These are phyloP conservation scores for Akabosia matsudoensis DNA, from an alignment of 1,140 invertebrate species.

Conservation along the genomic window DNA sequence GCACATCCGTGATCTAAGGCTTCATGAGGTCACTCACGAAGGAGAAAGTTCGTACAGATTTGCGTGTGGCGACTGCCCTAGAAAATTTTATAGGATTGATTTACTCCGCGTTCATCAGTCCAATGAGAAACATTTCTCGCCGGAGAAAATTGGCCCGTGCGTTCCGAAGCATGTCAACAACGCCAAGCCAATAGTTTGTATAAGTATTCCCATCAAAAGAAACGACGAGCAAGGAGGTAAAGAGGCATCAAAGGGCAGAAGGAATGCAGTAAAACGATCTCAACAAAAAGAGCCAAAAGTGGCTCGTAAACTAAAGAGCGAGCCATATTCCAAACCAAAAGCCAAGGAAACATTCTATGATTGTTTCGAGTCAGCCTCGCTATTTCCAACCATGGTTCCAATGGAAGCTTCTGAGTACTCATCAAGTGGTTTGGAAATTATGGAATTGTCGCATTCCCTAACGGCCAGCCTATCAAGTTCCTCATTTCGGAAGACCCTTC, in stretches of 20 bases:
- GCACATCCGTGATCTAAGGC: constrained; percentile 28
- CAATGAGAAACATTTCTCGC: constrained; percentile 33
- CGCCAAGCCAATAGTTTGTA: too few relatives aligned
- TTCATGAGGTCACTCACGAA: constrained; percentile 37
- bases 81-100: constrained; percentile 34
- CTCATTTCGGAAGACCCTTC: neutral
- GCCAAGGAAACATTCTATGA: neutral
- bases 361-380: neutral
- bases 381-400: neutral
- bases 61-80: constrained; percentile 30
- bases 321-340: neutral
- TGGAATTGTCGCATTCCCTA: neutral
- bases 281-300: neutral
- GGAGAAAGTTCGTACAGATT: constrained; percentile 32
- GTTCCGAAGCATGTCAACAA: neutral
- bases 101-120: constrained; percentile 29
- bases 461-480: neutral
- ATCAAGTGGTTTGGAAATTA: neutral
- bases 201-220: neutral
- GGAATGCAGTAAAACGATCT: neutral
- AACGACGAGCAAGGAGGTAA: neutral
- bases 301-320: neutral
- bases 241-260: neutral
- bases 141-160: constrained; percentile 26
- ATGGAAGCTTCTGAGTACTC: neutral